Evolutionary conservation across 2,797 vertebrate genomes (phyloP).

Genomic region (Enteromius radiatus): DNA sequence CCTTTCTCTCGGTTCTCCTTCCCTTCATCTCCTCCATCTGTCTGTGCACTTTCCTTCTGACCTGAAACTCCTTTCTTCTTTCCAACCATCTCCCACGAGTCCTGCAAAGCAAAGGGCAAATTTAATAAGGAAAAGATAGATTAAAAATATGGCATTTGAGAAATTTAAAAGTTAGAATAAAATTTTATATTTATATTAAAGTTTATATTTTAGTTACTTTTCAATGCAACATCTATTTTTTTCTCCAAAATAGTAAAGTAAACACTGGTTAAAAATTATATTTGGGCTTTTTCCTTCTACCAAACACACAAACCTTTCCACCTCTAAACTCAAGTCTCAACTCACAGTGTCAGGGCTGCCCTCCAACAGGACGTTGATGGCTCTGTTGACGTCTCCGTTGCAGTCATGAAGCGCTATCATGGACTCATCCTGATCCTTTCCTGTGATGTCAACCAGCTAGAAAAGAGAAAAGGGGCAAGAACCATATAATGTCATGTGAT

Average conservation of each 20-base stretch:
- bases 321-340: constrained; percentile 49
- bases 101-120: constrained; percentile 72
- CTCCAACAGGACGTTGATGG: constrained; percentile 98
- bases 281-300: background rate
- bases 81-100: constrained; percentile 99
- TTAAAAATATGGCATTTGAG: background rate
- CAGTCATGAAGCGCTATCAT: constrained; percentile 99
- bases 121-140: background rate
- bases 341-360: constrained; percentile 97
- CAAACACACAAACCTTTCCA: background rate
- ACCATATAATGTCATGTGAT: background rate
- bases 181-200: no score
- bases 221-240: no score
- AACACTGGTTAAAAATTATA: background rate
- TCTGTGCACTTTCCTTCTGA: constrained; percentile 91
- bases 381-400: constrained; percentile 98
- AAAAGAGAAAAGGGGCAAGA: constrained; percentile 43
- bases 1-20: constrained; percentile 93
- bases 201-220: no score
- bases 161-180: background rate
- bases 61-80: constrained; percentile 96
- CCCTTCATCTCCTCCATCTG: constrained; percentile 90
- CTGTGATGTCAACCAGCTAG: constrained; percentile 98
- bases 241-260: no score
- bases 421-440: constrained; percentile 99